phyloP scores from a whole-genome alignment of 1,140 invertebrate species.

The Heterodera schachtii region DNA sequence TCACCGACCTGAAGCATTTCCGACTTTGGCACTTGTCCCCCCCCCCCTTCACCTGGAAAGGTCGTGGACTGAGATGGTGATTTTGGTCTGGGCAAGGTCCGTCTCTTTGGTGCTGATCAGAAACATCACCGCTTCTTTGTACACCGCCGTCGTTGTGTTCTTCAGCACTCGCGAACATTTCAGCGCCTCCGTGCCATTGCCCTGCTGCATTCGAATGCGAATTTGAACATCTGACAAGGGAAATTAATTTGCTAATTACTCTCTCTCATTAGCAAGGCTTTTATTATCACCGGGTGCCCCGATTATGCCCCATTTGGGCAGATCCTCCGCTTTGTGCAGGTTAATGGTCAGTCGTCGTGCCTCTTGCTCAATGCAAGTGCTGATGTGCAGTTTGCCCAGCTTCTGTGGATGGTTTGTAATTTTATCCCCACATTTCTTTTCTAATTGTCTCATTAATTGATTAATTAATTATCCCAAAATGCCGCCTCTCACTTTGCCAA shows the following conservation, averaged over 20 bases:
- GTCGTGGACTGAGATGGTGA: conserved; percentile 64
- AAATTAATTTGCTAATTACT: background rate
- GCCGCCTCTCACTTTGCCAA: conserved; percentile 48
- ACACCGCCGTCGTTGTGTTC: conserved; percentile 50
- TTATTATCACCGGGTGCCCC: conserved; percentile 56
- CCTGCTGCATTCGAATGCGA: conserved; percentile 47
- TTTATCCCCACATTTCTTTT: too few relatives aligned
- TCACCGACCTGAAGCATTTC: conserved; percentile 54
- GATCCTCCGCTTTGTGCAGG: conserved; percentile 62
- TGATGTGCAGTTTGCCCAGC: conserved; percentile 62
- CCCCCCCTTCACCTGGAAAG: conserved; percentile 46
- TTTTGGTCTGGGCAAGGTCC: conserved; percentile 56
- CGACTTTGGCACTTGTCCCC: too few relatives aligned
- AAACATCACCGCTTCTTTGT: conserved; percentile 65
- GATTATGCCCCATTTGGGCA: conserved; percentile 63
- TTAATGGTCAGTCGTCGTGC: conserved; percentile 63
- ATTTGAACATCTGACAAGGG: conserved; percentile 22
- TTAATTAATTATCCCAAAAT: conserved; percentile 5
- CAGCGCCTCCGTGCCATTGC: conserved; percentile 8
- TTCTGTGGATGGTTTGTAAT: conserved; percentile 45
- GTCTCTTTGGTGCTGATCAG: conserved; percentile 56
- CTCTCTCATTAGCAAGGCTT: too few relatives aligned
- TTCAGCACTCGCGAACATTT: conserved; percentile 58
- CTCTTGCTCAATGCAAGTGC: conserved; percentile 61
- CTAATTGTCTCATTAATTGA: too few relatives aligned